These are phyloP conservation scores for Troides oblongomaculatus DNA, from an alignment of 2,888 invertebrate genomes.

Conservation along the genomic window DNA sequence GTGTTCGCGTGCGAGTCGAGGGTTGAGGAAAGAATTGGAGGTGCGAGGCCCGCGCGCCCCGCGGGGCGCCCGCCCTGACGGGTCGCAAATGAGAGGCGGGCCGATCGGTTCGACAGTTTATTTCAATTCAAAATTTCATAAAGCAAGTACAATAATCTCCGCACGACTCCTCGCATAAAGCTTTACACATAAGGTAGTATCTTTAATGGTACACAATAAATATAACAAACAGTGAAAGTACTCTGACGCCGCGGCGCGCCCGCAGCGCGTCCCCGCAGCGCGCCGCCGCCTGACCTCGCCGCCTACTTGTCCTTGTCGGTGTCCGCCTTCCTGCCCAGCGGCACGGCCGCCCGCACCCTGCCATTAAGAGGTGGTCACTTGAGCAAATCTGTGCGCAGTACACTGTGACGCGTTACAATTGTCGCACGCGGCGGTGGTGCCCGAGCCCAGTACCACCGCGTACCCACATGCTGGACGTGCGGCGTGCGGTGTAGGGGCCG, in stretches of 20 bases:
- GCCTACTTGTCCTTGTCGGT: slow-evolving; percentile 91
- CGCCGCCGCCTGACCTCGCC: slow-evolving; percentile 48
- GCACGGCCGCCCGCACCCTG: slow-evolving; percentile 93
- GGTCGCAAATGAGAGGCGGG: slow-evolving; percentile 41
- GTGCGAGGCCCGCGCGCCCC: not conserved
- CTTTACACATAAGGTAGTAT: slow-evolving; percentile 76
- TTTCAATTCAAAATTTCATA: slow-evolving; percentile 80
- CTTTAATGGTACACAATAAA: slow-evolving; percentile 73
- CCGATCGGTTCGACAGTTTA: slow-evolving; percentile 65
- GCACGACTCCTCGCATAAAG: slow-evolving; percentile 78
- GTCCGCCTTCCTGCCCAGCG: slow-evolving; percentile 92
- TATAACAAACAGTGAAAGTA: slow-evolving; percentile 74
- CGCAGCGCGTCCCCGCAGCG: slow-evolving; percentile 15
- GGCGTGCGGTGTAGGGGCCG: no score
- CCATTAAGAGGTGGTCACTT: slow-evolving; percentile 40
- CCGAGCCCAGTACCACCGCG: no score
- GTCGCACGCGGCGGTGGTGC: no score
- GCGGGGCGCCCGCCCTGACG: not conserved
- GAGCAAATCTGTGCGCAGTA: not conserved
- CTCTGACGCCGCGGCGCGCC: slow-evolving; percentile 60
- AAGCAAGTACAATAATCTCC: slow-evolving; percentile 80
- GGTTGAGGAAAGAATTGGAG: not conserved
- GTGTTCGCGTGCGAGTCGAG: no score
- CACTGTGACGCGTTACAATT: no score
- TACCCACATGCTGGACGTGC: no score